Base-by-base conservation (phyloP, 1,140 invertebrate genomes). In the Ceratina japonica region DNA sequence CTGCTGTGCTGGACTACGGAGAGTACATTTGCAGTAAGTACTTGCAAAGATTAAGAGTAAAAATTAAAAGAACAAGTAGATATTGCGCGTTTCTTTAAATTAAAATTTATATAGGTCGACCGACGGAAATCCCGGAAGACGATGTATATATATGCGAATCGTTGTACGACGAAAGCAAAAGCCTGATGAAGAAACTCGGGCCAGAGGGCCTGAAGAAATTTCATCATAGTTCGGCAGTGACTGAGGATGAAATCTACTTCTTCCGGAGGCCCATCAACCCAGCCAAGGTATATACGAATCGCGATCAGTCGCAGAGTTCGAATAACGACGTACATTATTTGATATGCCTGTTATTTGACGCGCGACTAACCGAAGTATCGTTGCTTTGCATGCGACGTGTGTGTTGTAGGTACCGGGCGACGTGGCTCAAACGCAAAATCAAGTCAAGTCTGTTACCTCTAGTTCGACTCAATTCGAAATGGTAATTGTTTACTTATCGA, bases 61-160 rank as follows among this genome's bases (percentile, higher is more conserved):
- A 31, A 27, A n/a, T 69, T 22, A 49, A 65, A 44, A n/a, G n/a
- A 12, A 20, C 44, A 20, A 8, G 10, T 27, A 52, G 59, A 70
- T 56, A 13, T 63, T 24, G 31, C 20, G 64, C 71, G 31, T 56
- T 54, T 51, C 12, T 8, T 66, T 56, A 51, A 37, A 13, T n/a
- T n/a, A 20, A 12, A 71, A 24, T 65, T 65, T 12, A 52, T 37
- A 72, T 87, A 98, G 97, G 95, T 93, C 96, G 99, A 18, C 96
- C 96, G 31, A 99, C 98, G 0, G 98, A 99, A 94, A 96, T 99
- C 82, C 92, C 95, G 1, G 99, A 99, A 92, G 94, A 94, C 70
- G 98, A 99, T 92, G 94, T 99, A 7, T 99, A 95, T 89, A 95
- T 99, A 22, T 99, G 98, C 91, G 98, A 99, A 91, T 97, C 96